These are phyloP conservation scores for Machimus atricapillus DNA, from an alignment of 2,888 invertebrate genomes.

Conservation along the genomic window DNA sequence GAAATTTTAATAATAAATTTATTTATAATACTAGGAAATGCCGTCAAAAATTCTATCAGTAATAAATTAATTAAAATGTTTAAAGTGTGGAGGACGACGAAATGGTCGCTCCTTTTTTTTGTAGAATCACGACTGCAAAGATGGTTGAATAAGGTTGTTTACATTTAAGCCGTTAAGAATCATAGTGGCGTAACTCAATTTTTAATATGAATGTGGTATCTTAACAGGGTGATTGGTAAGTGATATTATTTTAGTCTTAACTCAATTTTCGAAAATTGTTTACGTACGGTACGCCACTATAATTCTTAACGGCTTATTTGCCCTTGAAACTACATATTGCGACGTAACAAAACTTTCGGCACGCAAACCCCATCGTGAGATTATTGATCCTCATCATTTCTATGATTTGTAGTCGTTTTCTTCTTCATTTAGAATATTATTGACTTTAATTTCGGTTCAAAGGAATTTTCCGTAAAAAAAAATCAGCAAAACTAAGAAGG, in stretches of 20 bases:
- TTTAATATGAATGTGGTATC: too few relatives aligned
- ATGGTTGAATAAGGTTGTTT: neutral
- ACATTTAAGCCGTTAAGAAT: neutral
- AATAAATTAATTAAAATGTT: neutral
- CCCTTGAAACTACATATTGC: neutral
- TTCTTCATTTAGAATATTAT: neutral
- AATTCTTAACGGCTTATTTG: too few relatives aligned
- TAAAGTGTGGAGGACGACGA: neutral
- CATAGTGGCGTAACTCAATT: too few relatives aligned
- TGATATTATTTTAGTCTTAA: too few relatives aligned
- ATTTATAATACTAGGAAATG: neutral
- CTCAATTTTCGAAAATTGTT: too few relatives aligned
- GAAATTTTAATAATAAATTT: neutral
- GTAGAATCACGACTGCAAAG: neutral
- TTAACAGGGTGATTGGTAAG: too few relatives aligned
- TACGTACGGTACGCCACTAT: too few relatives aligned
- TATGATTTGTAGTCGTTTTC: neutral
- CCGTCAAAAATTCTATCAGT: neutral
- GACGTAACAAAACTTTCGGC: neutral
- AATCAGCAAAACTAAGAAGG: neutral
- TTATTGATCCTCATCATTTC: neutral
- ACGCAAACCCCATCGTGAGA: neutral
- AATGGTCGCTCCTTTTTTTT: neutral
- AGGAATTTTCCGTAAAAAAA: neutral
- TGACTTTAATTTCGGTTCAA: neutral